Conservation (phyloP, 2,888 invertebrate species). For the Habrosyne pyritoides region DNA sequence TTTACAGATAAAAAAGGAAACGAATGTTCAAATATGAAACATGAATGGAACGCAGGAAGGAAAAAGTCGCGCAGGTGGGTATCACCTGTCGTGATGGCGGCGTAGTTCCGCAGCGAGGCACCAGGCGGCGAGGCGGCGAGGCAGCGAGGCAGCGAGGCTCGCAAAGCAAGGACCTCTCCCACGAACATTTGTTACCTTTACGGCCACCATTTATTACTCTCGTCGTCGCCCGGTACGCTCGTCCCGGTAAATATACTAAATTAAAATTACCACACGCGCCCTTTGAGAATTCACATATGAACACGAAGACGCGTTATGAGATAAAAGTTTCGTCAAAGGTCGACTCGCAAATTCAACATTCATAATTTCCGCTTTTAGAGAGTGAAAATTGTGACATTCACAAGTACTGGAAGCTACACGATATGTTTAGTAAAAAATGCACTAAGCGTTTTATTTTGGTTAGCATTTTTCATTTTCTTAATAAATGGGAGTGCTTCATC, state of each 20-base stretch:
- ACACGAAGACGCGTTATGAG: slow-evolving; percentile 57
- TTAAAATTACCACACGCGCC: slow-evolving; percentile 76
- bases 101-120: slow-evolving; percentile 24
- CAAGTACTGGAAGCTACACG: background rate
- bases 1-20: slow-evolving; percentile 29
- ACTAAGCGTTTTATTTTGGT: background rate
- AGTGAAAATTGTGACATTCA: background rate
- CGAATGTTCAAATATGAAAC: slow-evolving; percentile 43
- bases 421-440: background rate
- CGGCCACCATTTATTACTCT: slow-evolving; percentile 69
- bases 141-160: slow-evolving; percentile 19
- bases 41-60: slow-evolving; percentile 58
- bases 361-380: slow-evolving; percentile 24
- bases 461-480: slow-evolving; percentile 1
- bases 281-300: slow-evolving; percentile 55
- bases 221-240: slow-evolving; percentile 53
- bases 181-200: slow-evolving; percentile 73
- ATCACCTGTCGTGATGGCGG: slow-evolving; percentile 51
- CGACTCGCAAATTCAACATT: slow-evolving; percentile 23
- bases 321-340: slow-evolving; percentile 55
- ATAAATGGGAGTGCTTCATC: slow-evolving; percentile 1
- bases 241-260: slow-evolving; percentile 75
- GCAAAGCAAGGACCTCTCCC: slow-evolving; percentile 28
- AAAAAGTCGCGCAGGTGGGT: slow-evolving; percentile 61
- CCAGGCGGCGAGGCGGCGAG: slow-evolving; percentile 22